Conservation (phyloP, 1,140 invertebrate species). For the Triops cancriformis region DNA sequence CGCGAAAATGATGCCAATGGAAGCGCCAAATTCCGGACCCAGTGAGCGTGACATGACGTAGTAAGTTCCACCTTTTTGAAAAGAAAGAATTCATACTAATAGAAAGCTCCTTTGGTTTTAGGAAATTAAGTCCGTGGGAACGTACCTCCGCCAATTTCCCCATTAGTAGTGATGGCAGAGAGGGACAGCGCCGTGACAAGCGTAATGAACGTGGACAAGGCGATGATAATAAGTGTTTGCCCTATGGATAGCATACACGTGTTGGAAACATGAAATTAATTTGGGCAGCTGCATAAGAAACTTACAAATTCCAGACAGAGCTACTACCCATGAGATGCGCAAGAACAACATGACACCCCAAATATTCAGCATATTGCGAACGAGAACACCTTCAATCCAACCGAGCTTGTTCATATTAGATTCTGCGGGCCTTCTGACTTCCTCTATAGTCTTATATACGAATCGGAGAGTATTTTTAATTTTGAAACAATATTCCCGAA, state of each 20-base stretch:
- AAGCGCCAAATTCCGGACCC: constrained; percentile 56
- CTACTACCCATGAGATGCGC: constrained; percentile 72
- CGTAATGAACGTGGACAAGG: constrained; percentile 80
- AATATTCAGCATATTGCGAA: constrained; percentile 43
- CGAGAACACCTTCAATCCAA: constrained; percentile 25
- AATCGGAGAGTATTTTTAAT: neutral
- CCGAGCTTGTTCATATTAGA: constrained; percentile 14
- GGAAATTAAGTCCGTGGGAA: too few relatives aligned
- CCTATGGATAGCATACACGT: neutral
- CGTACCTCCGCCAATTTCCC: constrained; percentile 93
- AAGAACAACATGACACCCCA: constrained; percentile 83
- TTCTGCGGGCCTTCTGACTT: neutral
- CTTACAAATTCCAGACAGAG: constrained; percentile 61
- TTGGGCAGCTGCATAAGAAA: neutral
- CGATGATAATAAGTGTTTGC: constrained; percentile 61
- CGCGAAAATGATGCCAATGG: constrained; percentile 55
- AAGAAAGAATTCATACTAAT: neutral
- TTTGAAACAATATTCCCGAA: neutral
- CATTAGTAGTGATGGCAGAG: constrained; percentile 96
- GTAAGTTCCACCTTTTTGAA: constrained; percentile 49
- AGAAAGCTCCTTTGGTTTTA: neutral
- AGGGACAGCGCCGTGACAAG: constrained; percentile 92
- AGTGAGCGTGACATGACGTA: constrained; percentile 54
- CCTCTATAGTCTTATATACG: neutral
- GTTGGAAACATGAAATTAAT: neutral